Conservation (phyloP, 1,140 invertebrate genomes). For the Bombus picipes region DNA sequence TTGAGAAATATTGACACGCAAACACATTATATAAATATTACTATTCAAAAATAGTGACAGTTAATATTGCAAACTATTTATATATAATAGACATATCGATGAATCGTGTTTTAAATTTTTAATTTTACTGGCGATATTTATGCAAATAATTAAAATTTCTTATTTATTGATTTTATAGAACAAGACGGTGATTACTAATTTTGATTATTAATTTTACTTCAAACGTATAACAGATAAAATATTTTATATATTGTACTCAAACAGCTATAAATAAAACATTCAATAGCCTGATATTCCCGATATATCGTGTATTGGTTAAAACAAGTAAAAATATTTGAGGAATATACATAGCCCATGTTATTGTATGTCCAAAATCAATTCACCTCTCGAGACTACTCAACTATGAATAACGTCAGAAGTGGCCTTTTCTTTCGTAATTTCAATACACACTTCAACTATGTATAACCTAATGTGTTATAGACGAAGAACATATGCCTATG, state of each 20-base stretch:
- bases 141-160: too few relatives aligned
- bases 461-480: not conserved
- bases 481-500: not conserved
- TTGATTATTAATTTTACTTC: too few relatives aligned
- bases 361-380: constrained; percentile 11
- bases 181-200: too few relatives aligned
- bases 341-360: not conserved
- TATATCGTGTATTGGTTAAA: not conserved
- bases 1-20: not conserved
- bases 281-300: not conserved
- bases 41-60: too few relatives aligned
- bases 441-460: constrained; percentile 9
- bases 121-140: too few relatives aligned
- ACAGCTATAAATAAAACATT: not conserved
- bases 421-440: constrained; percentile 6
- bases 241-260: not conserved
- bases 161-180: too few relatives aligned
- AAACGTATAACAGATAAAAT: not conserved
- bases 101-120: too few relatives aligned
- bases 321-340: not conserved
- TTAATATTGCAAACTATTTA: too few relatives aligned
- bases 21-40: too few relatives aligned
- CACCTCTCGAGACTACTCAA: not conserved
- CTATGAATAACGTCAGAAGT: constrained; percentile 7
- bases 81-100: too few relatives aligned